Evolutionary conservation across 2,888 invertebrate genomes (phyloP), one percentile per base, ranked within the genome.

Genomic region (Drosophila engyochracea): DNA sequence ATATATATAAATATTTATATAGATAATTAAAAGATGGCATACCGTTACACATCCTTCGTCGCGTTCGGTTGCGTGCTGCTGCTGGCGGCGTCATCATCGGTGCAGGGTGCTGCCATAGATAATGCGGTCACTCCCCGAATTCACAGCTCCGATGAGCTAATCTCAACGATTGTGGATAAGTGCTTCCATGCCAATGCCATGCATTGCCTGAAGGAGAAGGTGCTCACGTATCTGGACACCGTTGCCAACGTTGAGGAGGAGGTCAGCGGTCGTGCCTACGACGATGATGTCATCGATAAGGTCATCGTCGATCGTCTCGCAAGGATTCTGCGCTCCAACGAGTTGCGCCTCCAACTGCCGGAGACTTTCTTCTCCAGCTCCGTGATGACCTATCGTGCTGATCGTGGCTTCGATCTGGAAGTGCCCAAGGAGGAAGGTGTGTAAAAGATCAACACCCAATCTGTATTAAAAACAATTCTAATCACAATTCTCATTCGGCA

Each of bases 121-220:
- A 95, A 95, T 93, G 94, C 95, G 79, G 90, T 93, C 61, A 94
- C 94, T 49, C 94, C 95, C 52, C 94, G 95, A 74, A 95, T 96
- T 84, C 92, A 94, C 85, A 95, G 95, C 79, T 95, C 96, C 92
- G 96, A 96, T 85, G 95, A 96, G 92, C 94, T 97, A 55, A 95
- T 97, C 83, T 95, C 96, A 70, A 95, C 95, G 91, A 96, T 96
- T 88, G 94, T 97, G 85, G 95, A 96, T 94, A 96, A 96, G 92
- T 97, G 97, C 94, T 95, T 96, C 91, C 94, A 94, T 82, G 94
- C 95, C 57, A 95, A 95, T 73, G 95, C 95, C 10, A 96, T 96
- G 92, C 95, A 95, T 92, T 97, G 97, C 90, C 95, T 97, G 82
- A 97, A 97, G 94, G 95, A 95, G 93, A 96, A 96, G 94, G 96